Conservation (phyloP, 2,113 vertebrate genomes). For the Bufo gargarizans region DNA sequence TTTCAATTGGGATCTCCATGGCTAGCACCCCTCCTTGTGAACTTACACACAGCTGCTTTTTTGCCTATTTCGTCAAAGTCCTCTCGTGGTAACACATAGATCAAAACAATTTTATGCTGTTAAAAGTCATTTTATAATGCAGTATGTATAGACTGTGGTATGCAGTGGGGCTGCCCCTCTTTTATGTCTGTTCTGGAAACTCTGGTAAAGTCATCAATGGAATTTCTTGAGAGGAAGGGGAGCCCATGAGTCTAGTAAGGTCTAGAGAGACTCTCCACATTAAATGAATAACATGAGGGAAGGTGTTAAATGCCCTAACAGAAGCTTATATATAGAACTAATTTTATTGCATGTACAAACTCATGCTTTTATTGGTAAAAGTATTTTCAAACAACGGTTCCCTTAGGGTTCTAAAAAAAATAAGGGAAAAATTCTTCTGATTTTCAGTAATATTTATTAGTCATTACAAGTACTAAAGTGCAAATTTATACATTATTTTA, state of each 20-base stretch:
- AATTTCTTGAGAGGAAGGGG: not conserved
- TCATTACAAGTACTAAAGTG: not conserved
- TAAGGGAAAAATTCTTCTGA: not conserved
- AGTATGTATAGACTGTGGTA: not conserved
- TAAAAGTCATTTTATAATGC: not conserved
- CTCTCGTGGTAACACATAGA: not conserved
- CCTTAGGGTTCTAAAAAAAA: not conserved
- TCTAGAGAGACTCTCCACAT: not conserved
- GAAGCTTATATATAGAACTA: not conserved
- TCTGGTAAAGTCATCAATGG: not conserved
- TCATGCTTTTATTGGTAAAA: not conserved
- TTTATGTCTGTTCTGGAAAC: not conserved
- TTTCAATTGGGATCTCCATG: not conserved
- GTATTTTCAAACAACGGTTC: not conserved
- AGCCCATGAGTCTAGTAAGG: not conserved
- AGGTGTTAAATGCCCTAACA: constrained; percentile 11
- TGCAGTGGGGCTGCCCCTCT: not conserved
- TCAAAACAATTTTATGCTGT: not conserved
- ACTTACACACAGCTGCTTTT: not conserved
- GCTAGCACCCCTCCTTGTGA: not conserved
- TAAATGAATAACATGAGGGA: not conserved
- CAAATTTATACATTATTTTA: not conserved
- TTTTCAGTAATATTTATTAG: not conserved
- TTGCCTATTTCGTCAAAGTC: not conserved
- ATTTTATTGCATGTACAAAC: constrained; percentile 1